Conservation (phyloP, 2,797 vertebrate species). For the Harpagifer antarcticus region DNA sequence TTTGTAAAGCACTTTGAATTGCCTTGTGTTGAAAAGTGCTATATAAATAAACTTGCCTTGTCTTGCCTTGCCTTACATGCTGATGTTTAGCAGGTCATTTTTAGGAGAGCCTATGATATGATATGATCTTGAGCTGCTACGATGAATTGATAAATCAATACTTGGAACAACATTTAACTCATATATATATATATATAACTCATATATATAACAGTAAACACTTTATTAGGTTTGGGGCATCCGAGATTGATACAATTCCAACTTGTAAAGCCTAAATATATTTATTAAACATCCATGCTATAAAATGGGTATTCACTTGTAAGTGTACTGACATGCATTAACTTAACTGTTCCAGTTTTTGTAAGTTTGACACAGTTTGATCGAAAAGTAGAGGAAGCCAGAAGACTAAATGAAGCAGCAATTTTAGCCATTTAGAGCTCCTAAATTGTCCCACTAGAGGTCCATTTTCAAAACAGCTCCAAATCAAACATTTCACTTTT, state of each 20-base stretch:
- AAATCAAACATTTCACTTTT: conserved; percentile 20
- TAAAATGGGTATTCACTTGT: not conserved
- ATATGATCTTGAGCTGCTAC: not conserved
- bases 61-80: too few species aligned
- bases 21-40: too few species aligned
- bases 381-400: not conserved
- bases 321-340: not conserved
- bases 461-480: conserved; percentile 23
- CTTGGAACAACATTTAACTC: too few species aligned
- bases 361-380: not conserved
- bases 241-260: not conserved
- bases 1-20: too few species aligned
- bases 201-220: too few species aligned
- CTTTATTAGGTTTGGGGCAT: too few species aligned
- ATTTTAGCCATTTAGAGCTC: conserved; percentile 5
- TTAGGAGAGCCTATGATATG: not conserved
- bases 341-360: not conserved
- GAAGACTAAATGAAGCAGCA: not conserved
- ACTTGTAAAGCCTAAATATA: not conserved
- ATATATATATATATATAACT: too few species aligned
- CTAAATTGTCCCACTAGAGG: conserved; percentile 2
- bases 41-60: too few species aligned
- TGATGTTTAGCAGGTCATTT: not conserved
- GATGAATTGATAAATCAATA: not conserved
- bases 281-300: not conserved